These are phyloP conservation scores for Fabriciana adippe DNA, from an alignment of 2,888 invertebrate genomes.

Conservation along the genomic window DNA sequence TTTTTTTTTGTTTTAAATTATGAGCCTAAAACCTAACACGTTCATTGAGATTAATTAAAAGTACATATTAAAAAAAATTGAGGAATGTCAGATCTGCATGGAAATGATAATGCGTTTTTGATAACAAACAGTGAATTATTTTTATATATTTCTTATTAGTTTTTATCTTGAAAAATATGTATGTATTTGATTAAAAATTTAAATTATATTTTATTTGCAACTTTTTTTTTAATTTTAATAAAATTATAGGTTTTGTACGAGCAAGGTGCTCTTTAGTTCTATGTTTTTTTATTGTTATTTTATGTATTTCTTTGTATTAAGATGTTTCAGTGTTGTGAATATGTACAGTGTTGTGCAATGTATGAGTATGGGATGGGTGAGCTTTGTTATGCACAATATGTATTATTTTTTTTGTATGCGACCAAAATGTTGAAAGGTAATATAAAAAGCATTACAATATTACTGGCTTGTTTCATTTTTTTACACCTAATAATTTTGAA, in stretches of 20 bases:
- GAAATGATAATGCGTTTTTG: conserved; percentile 1
- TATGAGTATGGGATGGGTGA: conserved; percentile 41
- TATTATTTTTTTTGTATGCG: conserved; percentile 57
- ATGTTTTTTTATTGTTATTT: conserved; percentile 7
- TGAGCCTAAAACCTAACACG: conserved; percentile 16
- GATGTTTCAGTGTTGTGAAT: conserved; percentile 33
- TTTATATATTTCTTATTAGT: neutral
- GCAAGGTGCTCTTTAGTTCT: neutral
- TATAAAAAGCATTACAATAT: conserved; percentile 45
- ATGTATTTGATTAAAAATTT: neutral
- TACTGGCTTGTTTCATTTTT: conserved; percentile 33
- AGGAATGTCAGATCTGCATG: neutral
- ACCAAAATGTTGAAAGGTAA: conserved; percentile 50
- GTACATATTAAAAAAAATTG: conserved; percentile 7
- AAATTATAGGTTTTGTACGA: neutral
- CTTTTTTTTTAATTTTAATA: neutral
- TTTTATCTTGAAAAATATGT: neutral
- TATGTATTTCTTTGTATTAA: conserved; percentile 21
- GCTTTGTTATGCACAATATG: conserved; percentile 54
- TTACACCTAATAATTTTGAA: no score
- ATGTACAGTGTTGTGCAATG: conserved; percentile 30
- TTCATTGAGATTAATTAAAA: conserved; percentile 9
- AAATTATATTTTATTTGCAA: neutral
- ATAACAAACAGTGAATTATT: neutral
- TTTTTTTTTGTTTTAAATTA: neutral